Base-by-base conservation (phyloP, 2,888 invertebrate species). In the Drosophila ezoana region DNA sequence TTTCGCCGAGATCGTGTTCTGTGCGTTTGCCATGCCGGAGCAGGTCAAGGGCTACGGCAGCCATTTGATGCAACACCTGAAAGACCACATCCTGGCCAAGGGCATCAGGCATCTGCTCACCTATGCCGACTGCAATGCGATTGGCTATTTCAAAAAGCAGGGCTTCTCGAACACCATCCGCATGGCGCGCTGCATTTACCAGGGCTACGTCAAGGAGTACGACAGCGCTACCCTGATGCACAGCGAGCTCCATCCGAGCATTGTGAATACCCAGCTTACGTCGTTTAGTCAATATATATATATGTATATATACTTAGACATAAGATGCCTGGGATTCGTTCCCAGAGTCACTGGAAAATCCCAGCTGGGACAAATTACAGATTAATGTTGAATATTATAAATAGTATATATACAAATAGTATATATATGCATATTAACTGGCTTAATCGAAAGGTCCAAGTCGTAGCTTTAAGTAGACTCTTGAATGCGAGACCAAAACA, bases 1-100 rank as follows among this genome's bases (percentile, higher is more conserved):
- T 2, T 99, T 99, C 93, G 97, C 98, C 1, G 99, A 99, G 93
- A 98, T 99, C 81, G 99, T 99, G 0, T 99, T 99, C 92, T 98
- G 98, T 91, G 99, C 98, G 8, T 97, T 99, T 48, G 97, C 97
- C 0, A 97, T 97, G 28, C 97, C 97, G 90, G 97, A 99, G 91
- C 99, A 99, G 93, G 97, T 98, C 37, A 97, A 98, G 92, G 99
- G 99, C 8, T 99, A 99, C 92, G 99, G 99, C 0, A 98, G 98
- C 0, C 98, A 98, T 91, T 93, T 99, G 84, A 99, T 99, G 99
- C 99, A 99, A 92, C 98, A 99, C 90, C 93, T 99, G 28, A 99
- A 99, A 90, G 98, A 99, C 90, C 98, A 98, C 91, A 98, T 98
- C 92, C 96, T 98, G 32, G 94, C 96, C 71, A 96, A 97, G 87